Evolutionary conservation across 2,888 invertebrate species (phyloP).

Genomic region (Ormyrus labotus): DNA sequence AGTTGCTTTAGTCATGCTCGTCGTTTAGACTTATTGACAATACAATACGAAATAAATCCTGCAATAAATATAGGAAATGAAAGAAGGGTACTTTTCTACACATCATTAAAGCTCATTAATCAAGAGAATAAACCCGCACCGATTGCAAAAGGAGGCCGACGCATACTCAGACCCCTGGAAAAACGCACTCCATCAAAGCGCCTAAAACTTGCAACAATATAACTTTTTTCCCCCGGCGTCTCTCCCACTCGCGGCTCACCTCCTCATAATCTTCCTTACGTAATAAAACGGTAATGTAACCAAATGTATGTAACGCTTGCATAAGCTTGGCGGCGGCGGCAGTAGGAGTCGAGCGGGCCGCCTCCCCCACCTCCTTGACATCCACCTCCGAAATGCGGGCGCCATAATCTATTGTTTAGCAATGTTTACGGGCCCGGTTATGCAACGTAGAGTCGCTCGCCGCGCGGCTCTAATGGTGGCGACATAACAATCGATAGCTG

Average conservation of each 20-base stretch:
- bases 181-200: too few relatives aligned
- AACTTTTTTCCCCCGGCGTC: slow-evolving; percentile 57
- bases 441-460: slow-evolving; percentile 61
- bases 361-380: neutral
- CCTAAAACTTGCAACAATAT: too few relatives aligned
- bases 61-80: too few relatives aligned
- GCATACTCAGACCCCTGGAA: too few relatives aligned
- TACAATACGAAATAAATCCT: too few relatives aligned
- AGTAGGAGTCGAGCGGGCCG: slow-evolving; percentile 19
- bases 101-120: too few relatives aligned
- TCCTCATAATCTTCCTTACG: slow-evolving; percentile 70
- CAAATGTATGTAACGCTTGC: slow-evolving; percentile 75
- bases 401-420: slow-evolving; percentile 72
- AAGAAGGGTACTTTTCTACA: too few relatives aligned
- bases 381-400: slow-evolving; percentile 49
- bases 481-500: slow-evolving; percentile 61
- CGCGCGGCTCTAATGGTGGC: slow-evolving; percentile 61
- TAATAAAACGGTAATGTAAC: slow-evolving; percentile 72
- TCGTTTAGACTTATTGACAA: too few relatives aligned
- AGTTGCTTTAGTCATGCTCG: too few relatives aligned
- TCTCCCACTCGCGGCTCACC: neutral
- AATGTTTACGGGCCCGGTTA: slow-evolving; percentile 69
- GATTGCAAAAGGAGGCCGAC: too few relatives aligned
- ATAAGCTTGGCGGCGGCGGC: slow-evolving; percentile 62
- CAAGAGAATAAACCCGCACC: too few relatives aligned